Conservation (phyloP, 2,888 invertebrate species). For the Drosophila demipolita region DNA sequence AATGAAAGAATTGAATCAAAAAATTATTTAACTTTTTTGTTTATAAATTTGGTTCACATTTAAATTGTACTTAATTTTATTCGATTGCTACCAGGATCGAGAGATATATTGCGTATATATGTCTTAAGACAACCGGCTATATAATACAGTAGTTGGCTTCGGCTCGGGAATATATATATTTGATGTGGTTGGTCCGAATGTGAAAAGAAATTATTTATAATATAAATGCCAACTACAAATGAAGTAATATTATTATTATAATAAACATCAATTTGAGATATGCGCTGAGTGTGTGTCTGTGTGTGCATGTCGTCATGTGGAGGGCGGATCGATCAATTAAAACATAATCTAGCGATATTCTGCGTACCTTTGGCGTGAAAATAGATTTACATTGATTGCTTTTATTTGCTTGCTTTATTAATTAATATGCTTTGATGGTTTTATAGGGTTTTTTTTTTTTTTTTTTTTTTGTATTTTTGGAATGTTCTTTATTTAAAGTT, state of each 20-base stretch:
- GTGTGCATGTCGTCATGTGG: too few species aligned
- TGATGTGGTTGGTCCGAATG: not conserved
- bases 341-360: too few species aligned
- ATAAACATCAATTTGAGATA: too few species aligned
- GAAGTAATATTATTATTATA: not conserved
- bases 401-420: constrained; percentile 36
- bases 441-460: not conserved
- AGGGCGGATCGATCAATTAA: too few species aligned
- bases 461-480: not conserved
- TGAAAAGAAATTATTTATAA: not conserved
- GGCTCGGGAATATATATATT: not conserved
- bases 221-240: not conserved
- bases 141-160: not conserved
- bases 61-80: too few species aligned
- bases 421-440: not conserved
- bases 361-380: too few species aligned
- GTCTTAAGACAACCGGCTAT: not conserved
- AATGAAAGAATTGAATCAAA: not conserved
- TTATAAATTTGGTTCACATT: not conserved
- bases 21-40: not conserved
- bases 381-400: not conserved
- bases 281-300: too few species aligned
- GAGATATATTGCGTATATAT: not conserved
- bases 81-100: too few species aligned
- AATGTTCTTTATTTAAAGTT: not conserved